A percentile compares a stretch with the other conserved stretches of the same genome.
Conservation (phyloP, 2,113 vertebrate genomes). For the Stercorarius parasiticus region DNA sequence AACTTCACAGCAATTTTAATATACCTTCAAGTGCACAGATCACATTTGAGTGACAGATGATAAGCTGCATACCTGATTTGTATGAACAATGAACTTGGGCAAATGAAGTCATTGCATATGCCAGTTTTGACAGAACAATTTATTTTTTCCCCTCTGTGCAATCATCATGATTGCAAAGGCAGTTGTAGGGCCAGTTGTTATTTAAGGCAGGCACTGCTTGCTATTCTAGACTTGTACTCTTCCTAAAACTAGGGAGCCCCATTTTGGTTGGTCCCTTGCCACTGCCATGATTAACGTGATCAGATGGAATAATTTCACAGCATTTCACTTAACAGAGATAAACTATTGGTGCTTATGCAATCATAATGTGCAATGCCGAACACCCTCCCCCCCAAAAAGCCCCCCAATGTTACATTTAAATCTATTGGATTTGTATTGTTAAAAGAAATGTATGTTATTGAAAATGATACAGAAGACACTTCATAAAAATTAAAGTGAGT, state of each 20-base stretch:
- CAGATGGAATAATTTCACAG: neutral
- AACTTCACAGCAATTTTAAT: neutral
- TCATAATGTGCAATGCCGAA: neutral
- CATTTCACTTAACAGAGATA: neutral
- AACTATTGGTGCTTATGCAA: neutral
- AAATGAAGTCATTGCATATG: neutral
- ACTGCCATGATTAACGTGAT: neutral
- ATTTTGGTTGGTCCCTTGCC: neutral
- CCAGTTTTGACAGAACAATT: conserved; percentile 11
- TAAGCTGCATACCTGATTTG: neutral
- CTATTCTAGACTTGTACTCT: neutral
- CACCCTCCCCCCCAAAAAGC: accelerated
- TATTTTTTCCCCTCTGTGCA: neutral
- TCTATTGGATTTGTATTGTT: neutral
- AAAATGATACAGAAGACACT: neutral
- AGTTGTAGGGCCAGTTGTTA: neutral
- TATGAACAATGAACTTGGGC: neutral
- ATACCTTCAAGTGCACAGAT: neutral
- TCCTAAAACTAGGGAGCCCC: neutral
- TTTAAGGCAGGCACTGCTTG: neutral
- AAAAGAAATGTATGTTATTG: neutral
- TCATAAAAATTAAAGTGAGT: neutral
- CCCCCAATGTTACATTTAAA: neutral
- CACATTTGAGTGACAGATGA: neutral
- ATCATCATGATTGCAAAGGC: neutral